Evolutionary conservation across 2,888 invertebrate species (phyloP).

Genomic region (Sialis lutaria): DNA sequence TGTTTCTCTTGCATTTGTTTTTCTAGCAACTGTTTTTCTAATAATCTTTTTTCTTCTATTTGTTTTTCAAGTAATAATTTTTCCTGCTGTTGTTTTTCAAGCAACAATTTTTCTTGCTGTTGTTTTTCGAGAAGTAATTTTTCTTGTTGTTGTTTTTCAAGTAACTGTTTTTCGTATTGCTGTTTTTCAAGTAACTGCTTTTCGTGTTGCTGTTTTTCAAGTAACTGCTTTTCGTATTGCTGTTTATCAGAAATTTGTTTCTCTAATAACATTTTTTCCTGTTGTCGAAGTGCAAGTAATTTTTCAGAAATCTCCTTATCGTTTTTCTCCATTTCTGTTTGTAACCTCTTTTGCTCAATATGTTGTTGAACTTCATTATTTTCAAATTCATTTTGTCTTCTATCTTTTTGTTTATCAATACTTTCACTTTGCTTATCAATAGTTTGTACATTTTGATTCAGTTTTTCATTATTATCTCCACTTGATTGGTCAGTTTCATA

Average conservation of each 20-base stretch:
- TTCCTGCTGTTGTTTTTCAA: neutral
- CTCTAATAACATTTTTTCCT: constrained; percentile 3
- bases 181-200: neutral
- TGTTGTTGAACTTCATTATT: no score
- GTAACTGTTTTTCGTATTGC: neutral
- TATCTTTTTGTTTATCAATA: neutral
- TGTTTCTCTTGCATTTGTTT: neutral
- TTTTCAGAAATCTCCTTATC: no score
- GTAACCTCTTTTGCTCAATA: no score
- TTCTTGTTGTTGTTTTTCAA: neutral
- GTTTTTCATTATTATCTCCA: neutral
- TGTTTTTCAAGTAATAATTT: neutral
- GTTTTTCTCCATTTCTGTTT: no score
- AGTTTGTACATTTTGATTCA: no score
- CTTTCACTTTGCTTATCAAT: no score
- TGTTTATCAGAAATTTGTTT: constrained; percentile 6
- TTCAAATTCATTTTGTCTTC: no score
- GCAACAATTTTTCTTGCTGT: neutral
- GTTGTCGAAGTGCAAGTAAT: no score
- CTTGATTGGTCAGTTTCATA: constrained; percentile 3
- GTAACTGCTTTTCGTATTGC: constrained; percentile 1
- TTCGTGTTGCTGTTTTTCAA: neutral
- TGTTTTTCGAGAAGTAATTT: neutral
- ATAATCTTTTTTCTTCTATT: neutral
- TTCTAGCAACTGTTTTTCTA: neutral